Evolutionary conservation across 2,888 invertebrate genomes (phyloP), one percentile per base, ranked within the genome.

Genomic region (Oscheius sp.): DNA sequence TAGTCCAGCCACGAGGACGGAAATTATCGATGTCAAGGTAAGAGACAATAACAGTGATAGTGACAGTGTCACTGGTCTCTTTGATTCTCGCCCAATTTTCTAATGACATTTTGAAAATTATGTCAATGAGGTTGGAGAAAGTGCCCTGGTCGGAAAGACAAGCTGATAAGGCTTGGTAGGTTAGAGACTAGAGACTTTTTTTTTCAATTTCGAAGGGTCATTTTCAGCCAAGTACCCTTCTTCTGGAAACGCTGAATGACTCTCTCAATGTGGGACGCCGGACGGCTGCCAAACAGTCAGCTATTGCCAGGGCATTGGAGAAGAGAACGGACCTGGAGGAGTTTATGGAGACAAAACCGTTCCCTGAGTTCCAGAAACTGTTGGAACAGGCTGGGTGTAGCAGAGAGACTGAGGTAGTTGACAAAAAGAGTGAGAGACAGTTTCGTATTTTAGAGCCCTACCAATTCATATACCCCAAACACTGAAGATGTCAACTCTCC

Each of bases 281-380:
- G 11, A 72, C 72, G 11, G 72, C 72, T 5, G 72, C 72, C 51
- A 72, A 72, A 51, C 60, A 72, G 11, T 60, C 72, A 5, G 72
- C 72, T 5, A 58, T 71, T 3, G 42, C 48, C 5, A 47, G 62
- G 33, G 53, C 37, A 50, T 33, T 72, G 9, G 72, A 72, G 63
- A 62, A 51, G 33, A 63, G 53, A 53, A 47, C n/a, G 13, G 9
- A 32, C 10, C 35, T 42, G 42, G 42, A 42, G 42, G 32, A 32
- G 5, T 29, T 21, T 2, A 10, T 11, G 13, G 53, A 53, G 51
- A 35, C 29, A 13, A 53, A 42, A 9, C 33, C 51, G 10, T 55
- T 55, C 68, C 10, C 13, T n/a, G 55, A 53, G 7, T n/a, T 55
- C 7, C 53, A 53, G n/a, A 33, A 68, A 7, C 37, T 55, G 9